These are phyloP conservation scores for Archegozetes longisetosus DNA, from an alignment of 1,140 invertebrate species.

Conservation along the genomic window DNA sequence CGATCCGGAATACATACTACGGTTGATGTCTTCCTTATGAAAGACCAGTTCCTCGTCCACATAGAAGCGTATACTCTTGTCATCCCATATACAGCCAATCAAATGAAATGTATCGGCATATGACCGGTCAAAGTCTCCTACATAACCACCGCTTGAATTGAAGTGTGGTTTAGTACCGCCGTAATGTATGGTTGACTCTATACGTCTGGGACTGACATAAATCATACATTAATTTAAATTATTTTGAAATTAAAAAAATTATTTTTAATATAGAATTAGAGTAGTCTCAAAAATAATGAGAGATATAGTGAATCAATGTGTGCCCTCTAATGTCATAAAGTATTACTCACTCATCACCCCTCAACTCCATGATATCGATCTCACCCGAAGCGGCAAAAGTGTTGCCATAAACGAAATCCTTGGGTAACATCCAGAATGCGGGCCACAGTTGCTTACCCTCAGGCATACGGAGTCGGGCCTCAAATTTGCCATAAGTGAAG, in stretches of 20 bases:
- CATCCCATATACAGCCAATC: slow-evolving; percentile 26
- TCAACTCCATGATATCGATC: slow-evolving; percentile 13
- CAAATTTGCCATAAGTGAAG: slow-evolving; percentile 12
- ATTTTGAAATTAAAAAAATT: too few species aligned
- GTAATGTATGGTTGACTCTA: slow-evolving; percentile 2
- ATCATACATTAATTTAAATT: too few species aligned
- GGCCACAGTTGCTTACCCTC: slow-evolving; percentile 12
- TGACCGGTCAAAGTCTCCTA: not conserved
- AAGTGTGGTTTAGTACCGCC: slow-evolving; percentile 3
- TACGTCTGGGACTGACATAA: not conserved
- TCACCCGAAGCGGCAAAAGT: slow-evolving; percentile 6
- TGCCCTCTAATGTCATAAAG: slow-evolving; percentile 1
- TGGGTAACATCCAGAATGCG: slow-evolving; percentile 11
- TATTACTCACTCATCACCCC: not conserved
- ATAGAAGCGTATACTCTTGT: slow-evolving; percentile 23
- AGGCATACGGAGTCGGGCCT: slow-evolving; percentile 3
- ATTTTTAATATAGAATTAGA: too few species aligned
- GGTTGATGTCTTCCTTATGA: not conserved
- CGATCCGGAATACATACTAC: not conserved
- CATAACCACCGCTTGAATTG: not conserved
- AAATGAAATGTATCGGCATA: slow-evolving; percentile 24
- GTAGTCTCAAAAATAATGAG: not conserved
- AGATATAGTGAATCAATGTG: too few species aligned
- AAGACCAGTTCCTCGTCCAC: slow-evolving; percentile 7
- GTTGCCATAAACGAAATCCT: not conserved